These are phyloP conservation scores for Helogale parvula DNA, from an alignment of 2,113 vertebrate genomes.

Conservation along the genomic window DNA sequence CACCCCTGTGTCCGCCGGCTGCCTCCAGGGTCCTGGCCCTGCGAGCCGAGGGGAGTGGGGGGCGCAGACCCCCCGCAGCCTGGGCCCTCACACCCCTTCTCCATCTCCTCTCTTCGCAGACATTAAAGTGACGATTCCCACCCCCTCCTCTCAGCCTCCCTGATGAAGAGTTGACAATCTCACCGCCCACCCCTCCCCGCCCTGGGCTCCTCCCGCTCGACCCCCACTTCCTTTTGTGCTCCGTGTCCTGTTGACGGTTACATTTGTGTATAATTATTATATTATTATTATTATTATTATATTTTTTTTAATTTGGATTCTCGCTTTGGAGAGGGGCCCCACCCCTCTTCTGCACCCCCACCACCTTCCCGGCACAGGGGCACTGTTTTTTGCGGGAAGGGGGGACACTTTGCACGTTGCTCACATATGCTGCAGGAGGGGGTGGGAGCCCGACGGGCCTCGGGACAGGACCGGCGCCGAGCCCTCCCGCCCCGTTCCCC, in stretches of 20 bases:
- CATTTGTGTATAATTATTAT: slow-evolving; percentile 84
- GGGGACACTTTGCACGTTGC: slow-evolving; percentile 82
- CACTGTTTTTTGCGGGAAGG: slow-evolving; percentile 71
- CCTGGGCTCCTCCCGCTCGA: slow-evolving; percentile 74
- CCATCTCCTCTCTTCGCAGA: slow-evolving; percentile 81
- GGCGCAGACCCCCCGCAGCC: not conserved
- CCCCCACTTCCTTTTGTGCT: slow-evolving; percentile 76
- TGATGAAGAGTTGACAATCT: slow-evolving; percentile 81
- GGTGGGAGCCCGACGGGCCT: slow-evolving; percentile 60
- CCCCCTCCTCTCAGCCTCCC: slow-evolving; percentile 77
- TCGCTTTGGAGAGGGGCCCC: slow-evolving; percentile 75
- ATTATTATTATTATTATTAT: slow-evolving; percentile 81
- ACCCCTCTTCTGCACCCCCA: slow-evolving; percentile 57
- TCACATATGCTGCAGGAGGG: slow-evolving; percentile 83
- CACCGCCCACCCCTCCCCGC: slow-evolving; percentile 74
- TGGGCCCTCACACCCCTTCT: slow-evolving; percentile 61
- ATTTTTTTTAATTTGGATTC: slow-evolving; percentile 82
- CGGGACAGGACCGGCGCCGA: slow-evolving; percentile 71
- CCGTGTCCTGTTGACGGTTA: slow-evolving; percentile 79
- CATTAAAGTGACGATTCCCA: slow-evolving; percentile 80
- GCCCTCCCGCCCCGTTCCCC: slow-evolving; percentile 68
- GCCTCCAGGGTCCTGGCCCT: not conserved
- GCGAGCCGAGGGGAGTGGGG: slow-evolving; percentile 53
- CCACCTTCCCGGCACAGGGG: slow-evolving; percentile 68
- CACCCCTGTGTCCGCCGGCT: not conserved